Conservation (phyloP, 2,113 vertebrate species). For the Phasianus colchicus region DNA sequence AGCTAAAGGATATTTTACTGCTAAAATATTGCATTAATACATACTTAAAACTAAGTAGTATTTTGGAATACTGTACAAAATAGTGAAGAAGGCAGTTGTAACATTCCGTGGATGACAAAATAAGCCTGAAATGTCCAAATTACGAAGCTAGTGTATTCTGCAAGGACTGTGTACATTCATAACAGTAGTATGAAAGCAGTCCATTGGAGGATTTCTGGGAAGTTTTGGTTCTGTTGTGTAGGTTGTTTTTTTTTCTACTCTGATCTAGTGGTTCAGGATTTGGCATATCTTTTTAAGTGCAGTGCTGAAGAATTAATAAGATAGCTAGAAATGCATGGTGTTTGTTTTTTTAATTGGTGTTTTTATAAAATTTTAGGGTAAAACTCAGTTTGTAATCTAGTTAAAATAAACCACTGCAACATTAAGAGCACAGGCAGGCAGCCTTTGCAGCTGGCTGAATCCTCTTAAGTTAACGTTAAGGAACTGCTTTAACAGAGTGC, state of each 20-base stretch:
- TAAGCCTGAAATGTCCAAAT: background rate
- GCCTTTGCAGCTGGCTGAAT: fast-evolving
- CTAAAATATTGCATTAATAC: background rate
- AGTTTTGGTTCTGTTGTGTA: background rate
- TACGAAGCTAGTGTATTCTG: background rate
- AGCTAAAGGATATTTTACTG: background rate
- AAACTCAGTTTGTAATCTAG: background rate
- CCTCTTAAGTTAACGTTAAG: background rate
- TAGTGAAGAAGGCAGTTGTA: fast-evolving
- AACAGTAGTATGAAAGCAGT: background rate
- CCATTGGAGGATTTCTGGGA: background rate
- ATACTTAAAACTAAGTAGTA: background rate
- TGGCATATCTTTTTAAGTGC: fast-evolving
- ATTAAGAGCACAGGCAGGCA: fast-evolving
- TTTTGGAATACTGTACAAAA: background rate
- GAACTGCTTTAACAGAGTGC: fast-evolving
- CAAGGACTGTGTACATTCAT: background rate
- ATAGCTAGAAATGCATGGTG: background rate
- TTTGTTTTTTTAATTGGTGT: fast-evolving
- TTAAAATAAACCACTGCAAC: background rate
- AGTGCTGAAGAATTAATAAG: background rate
- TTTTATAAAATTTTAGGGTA: background rate
- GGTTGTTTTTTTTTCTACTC: too few species aligned
- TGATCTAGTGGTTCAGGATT: fast-evolving
- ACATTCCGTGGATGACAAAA: background rate